A percentile compares a stretch with the other conserved stretches of the same genome.
Conservation (phyloP, 2,113 vertebrate species). For the Capricornis sumatraensis region DNA sequence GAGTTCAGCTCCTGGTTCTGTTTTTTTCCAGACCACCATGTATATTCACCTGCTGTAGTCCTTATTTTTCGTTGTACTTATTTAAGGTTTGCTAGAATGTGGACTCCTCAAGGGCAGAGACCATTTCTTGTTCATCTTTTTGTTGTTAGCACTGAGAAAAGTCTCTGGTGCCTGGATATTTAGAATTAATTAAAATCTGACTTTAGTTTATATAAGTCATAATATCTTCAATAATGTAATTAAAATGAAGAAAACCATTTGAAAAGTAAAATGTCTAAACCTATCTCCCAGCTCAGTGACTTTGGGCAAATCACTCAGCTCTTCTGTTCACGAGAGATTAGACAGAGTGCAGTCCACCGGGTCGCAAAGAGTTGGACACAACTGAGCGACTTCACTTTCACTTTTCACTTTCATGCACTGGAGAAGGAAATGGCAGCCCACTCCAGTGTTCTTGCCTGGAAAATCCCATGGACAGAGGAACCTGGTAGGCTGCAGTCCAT, state of each 20-base stretch:
- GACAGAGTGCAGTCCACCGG: too few relatives aligned
- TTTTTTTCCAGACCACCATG: constrained; percentile 39
- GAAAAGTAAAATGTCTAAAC: not conserved
- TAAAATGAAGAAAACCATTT: not conserved
- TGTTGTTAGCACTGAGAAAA: not conserved
- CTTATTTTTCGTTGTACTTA: not conserved
- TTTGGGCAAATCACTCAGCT: not conserved
- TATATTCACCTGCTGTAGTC: not conserved
- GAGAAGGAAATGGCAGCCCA: too few relatives aligned
- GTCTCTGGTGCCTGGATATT: not conserved
- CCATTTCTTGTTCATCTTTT: constrained; percentile 4
- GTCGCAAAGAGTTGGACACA: fast-evolving
- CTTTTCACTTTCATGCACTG: too few relatives aligned
- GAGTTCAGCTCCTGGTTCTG: not conserved
- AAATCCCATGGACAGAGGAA: too few relatives aligned
- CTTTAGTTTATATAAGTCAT: not conserved
- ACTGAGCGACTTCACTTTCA: too few relatives aligned
- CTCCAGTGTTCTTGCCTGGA: too few relatives aligned
- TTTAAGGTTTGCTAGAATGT: not conserved
- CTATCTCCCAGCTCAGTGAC: not conserved
- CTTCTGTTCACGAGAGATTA: not conserved
- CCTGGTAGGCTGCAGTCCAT: too few relatives aligned
- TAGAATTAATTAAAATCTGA: not conserved
- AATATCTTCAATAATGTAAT: not conserved
- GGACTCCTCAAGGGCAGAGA: constrained; percentile 36